Conservation (phyloP, 2,113 vertebrate genomes). For the Pelmatolapia mariae region DNA sequence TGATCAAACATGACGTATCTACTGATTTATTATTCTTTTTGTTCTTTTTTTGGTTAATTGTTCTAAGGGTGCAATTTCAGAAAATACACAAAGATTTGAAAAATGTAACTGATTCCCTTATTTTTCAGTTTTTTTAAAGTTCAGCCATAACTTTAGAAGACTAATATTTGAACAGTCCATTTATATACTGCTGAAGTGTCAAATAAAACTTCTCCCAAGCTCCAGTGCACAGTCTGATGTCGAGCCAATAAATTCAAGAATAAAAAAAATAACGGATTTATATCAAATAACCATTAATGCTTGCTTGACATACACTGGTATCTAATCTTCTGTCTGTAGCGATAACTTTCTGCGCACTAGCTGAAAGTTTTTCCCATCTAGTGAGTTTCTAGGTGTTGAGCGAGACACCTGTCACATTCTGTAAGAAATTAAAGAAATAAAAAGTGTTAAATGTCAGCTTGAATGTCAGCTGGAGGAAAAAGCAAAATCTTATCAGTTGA, state of each 20-base stretch:
- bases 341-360: fast-evolving
- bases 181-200: not conserved
- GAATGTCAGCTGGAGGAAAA: not conserved
- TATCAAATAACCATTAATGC: not conserved
- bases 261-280: not conserved
- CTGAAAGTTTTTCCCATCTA: not conserved
- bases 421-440: not conserved
- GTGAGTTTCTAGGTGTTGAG: not conserved
- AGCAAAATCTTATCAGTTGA: not conserved
- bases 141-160: not conserved
- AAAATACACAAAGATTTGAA: not conserved
- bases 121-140: not conserved
- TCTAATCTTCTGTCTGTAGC: not conserved
- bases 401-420: not conserved
- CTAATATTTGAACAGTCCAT: not conserved
- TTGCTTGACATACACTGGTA: not conserved
- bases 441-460: slow-evolving; percentile 5
- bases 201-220: not conserved
- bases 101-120: not conserved
- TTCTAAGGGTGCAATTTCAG: not conserved
- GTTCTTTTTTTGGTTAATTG: not conserved
- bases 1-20: not conserved
- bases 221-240: not conserved
- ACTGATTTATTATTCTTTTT: not conserved
- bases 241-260: slow-evolving; percentile 10